Base-by-base conservation (phyloP, 1,140 invertebrate genomes). In the Lanistes nyassanus region DNA sequence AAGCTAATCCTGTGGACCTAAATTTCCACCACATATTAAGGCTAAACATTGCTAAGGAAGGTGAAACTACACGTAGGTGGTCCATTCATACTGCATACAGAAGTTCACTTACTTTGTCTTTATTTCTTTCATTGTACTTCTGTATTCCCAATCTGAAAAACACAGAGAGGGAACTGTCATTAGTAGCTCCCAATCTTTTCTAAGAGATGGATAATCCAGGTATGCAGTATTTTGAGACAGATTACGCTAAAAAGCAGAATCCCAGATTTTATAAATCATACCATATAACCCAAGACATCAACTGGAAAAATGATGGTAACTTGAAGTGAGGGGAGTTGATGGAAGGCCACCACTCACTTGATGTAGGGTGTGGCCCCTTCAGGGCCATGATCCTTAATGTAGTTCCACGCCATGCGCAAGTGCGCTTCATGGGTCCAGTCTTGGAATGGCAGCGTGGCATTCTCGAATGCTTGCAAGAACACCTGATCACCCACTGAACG, bases 361-460 rank as follows among this genome's bases (percentile, higher is more conserved):
- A 88, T 88, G 58, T 84, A 75, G 47, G 86, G 86, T 26, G 76
- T 82, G 21, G 87, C 86, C 56, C 76, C 77, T 16, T 86, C 84
- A 42, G 82, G 79, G 13, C 87, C 87, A 68, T 82, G 70, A 47
- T 86, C 81, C 51, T 72, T 81, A 51, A 88, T 87, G 77, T 88
- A 88, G 76, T 87, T 87, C 86, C 86, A 88, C 0, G 87, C 86
- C 87, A 88, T 88, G 31, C 86, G 76, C 4, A 88, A 56, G 81
- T 88, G 87, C 26, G 87, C 86, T 74, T 86, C 82, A 76, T 88
- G 87, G 21, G 84, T 86, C 87, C 87, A 88, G 53, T 88, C 81
- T 69, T 87, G 84, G 84, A 85, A 88, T 34, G 87, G 86, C 36
- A 88, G 76, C 2, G 85, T 85, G 2, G 81, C 78, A 79, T 86